phyloP scores from a whole-genome alignment of 1,140 invertebrate genomes.

The Cataglyphis hispanica region DNA sequence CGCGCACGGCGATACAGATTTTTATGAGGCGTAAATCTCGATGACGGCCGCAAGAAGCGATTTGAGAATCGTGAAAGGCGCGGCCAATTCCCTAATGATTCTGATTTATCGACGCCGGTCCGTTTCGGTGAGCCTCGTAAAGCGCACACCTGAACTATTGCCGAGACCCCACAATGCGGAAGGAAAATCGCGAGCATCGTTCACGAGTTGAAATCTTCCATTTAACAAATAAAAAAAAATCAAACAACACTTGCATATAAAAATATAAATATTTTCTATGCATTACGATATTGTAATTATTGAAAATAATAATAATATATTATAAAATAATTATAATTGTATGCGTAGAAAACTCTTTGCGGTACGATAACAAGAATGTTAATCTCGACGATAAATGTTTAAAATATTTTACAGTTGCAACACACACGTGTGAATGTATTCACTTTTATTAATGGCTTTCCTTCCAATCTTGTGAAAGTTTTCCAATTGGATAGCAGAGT shows the following conservation, averaged over 20 bases:
- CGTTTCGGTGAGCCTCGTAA: constrained; percentile 65
- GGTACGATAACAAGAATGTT: background rate
- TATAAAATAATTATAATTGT: background rate
- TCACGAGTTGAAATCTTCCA: constrained; percentile 3
- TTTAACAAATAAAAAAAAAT: background rate
- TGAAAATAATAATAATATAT: background rate
- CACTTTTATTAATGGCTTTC: constrained; percentile 7
- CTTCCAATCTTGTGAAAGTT: constrained; percentile 7
- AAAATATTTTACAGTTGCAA: background rate
- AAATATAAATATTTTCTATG: background rate
- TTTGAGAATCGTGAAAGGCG: constrained; percentile 70
- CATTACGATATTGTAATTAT: too few relatives aligned
- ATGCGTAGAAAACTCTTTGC: background rate
- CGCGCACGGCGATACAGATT: constrained; percentile 69
- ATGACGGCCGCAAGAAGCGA: constrained; percentile 63
- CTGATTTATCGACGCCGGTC: constrained; percentile 71
- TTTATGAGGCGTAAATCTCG: constrained; percentile 73
- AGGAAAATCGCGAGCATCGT: constrained; percentile 32
- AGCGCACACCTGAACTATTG: background rate
- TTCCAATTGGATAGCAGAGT: background rate
- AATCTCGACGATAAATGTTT: background rate
- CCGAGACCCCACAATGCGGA: constrained; percentile 46
- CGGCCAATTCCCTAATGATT: constrained; percentile 74
- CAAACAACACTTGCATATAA: background rate
- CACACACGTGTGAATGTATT: constrained; percentile 17